Evolutionary conservation across 2,113 vertebrate genomes (phyloP).

Genomic region (zebrafish (Danio rerio)): GRCz12tu NC_133196.1:37696001-37696500

Average conservation of each 20-base stretch:
- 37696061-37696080: not conserved
- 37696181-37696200: conserved; percentile 61
- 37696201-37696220: conserved; percentile 64
- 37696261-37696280: conserved; percentile 59
- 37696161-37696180: conserved; percentile 67
- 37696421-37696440: not conserved
- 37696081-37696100: not conserved
- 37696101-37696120: conserved; percentile 30
- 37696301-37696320: conserved; percentile 64
- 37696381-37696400: not conserved
- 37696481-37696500: no score
- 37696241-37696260: conserved; percentile 62
- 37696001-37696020: not conserved
- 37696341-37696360: conserved; percentile 38
- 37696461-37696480: not conserved
- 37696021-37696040: not conserved
- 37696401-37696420: not conserved
- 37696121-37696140: conserved; percentile 34
- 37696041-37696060: not conserved
- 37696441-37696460: no score
- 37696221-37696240: conserved; percentile 76
- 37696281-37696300: conserved; percentile 65
- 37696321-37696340: conserved; percentile 72
- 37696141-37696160: not conserved
- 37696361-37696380: conserved; percentile 64